Conservation (phyloP, 2,113 vertebrate genomes). For the Calidris pygmaea region DNA sequence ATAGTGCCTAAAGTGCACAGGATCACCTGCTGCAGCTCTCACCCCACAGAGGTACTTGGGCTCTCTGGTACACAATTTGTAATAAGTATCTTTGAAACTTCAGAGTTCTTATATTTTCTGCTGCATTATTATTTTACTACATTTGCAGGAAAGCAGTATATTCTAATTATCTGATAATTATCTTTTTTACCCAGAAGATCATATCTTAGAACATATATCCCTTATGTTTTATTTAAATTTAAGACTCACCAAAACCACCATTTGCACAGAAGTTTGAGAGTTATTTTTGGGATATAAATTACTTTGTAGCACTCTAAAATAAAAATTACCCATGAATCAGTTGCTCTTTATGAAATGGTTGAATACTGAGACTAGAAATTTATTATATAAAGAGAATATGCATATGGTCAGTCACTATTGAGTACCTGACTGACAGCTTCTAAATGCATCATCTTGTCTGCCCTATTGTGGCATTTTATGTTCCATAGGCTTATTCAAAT, state of each 20-base stretch:
- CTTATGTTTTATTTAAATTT: neutral
- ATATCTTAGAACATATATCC: neutral
- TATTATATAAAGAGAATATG: neutral
- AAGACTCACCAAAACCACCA: neutral
- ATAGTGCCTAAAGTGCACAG: too few relatives aligned
- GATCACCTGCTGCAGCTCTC: too few relatives aligned
- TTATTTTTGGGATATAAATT: neutral
- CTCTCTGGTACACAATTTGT: neutral
- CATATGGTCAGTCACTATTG: neutral
- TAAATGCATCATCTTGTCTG: neutral
- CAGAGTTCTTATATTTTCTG: neutral
- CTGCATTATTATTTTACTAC: neutral
- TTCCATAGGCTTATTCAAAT: neutral
- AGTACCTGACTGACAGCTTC: neutral
- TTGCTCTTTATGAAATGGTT: neutral
- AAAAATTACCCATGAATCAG: neutral
- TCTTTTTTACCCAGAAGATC: neutral
- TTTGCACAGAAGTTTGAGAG: neutral
- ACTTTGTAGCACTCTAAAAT: neutral
- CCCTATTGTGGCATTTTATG: neutral
- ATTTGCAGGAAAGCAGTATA: neutral
- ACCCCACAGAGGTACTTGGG: too few relatives aligned
- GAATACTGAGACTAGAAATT: neutral
- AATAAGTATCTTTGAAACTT: neutral
- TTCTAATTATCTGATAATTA: neutral